Evolutionary conservation across 2,888 invertebrate species (phyloP).

Genomic region (Neria commutata): DNA sequence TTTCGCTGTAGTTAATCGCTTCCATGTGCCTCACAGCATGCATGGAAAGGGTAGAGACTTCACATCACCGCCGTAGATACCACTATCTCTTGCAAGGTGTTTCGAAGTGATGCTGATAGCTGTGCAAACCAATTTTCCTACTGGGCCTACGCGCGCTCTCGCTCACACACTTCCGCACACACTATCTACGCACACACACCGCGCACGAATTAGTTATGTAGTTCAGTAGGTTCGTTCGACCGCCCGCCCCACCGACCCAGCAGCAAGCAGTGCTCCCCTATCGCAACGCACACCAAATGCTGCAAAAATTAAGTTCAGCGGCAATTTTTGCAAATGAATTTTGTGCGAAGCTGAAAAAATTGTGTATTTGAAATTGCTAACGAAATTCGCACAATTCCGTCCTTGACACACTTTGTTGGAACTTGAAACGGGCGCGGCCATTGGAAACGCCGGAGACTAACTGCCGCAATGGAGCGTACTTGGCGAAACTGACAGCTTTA

Average conservation of each 20-base stretch:
- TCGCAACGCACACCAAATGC: constrained; percentile 1
- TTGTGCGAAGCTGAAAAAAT: neutral
- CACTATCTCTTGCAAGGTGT: too few relatives aligned
- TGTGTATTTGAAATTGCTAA: constrained; percentile 17
- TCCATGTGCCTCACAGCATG: too few relatives aligned
- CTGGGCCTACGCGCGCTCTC: neutral
- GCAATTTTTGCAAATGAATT: constrained; percentile 23
- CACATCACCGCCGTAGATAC: too few relatives aligned
- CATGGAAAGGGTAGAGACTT: too few relatives aligned
- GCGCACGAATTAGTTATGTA: constrained; percentile 51
- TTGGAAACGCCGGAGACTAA: neutral
- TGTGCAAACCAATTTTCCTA: too few relatives aligned
- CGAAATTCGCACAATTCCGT: constrained; percentile 58
- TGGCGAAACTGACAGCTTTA: neutral
- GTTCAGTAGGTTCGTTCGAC: constrained; percentile 47
- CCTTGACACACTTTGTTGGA: constrained; percentile 55
- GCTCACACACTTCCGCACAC: neutral
- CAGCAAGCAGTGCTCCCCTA: constrained; percentile 4
- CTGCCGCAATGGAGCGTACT: neutral
- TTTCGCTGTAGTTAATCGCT: too few relatives aligned
- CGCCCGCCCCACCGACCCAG: constrained; percentile 4
- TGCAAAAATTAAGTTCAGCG: constrained; percentile 27
- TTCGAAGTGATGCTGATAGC: too few relatives aligned
- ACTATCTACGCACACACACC: neutral
- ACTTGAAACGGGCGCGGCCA: constrained; percentile 17